Evolutionary conservation across 2,113 vertebrate species (phyloP), one percentile per base, ranked within the genome.

Genomic region (Sturnira hondurensis): DNA sequence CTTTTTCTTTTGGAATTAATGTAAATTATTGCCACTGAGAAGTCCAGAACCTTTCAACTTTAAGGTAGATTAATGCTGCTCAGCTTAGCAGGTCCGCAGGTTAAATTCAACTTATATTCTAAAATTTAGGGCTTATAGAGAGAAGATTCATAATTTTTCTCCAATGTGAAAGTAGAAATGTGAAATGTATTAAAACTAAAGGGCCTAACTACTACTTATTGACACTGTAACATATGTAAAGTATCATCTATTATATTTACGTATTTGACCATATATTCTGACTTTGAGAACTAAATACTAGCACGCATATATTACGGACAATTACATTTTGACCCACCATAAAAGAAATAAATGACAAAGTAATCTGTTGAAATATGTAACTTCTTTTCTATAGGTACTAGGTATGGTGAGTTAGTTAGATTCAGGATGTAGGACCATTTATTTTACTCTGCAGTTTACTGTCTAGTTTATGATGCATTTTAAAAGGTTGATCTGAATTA

Each of bases 171-270:
- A 76, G 43, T 38, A 22, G 14, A n/a, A 11, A 54, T 20, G 19
- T 50, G 43, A 91, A 80, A 13, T 85, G 1, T 63, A 78, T 87
- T 90, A 76, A 86, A 85, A 67, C 7, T 4, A 22, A 93, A 94
- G 41, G 43, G 13, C 6, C 22, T 58, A 68, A 61, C 31, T 36
- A 26, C 58, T 41, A 84, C 47, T 92, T 78, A 84, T 24, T 87
- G 76, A 41, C 10, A 47, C 1, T 36, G 19, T 45, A 68, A 61
- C 33, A 68, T 13, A 92, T 41, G 28, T 58, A 89, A 81, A 26
- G 68, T 96, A 41, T 61, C 47, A 61, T 82, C 74, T 78, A 74
- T 73, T 63, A 78, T 87, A 94, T 92, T 94, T 91, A 93, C 4
- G 95, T 43, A 93, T 58, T 87, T 1, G 0, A 82, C 68, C 38